A percentile compares a stretch with the other conserved stretches of the same genome.
Evolutionary conservation across 2,888 invertebrate species (phyloP).

Genomic region (Escarpia spicata): DNA sequence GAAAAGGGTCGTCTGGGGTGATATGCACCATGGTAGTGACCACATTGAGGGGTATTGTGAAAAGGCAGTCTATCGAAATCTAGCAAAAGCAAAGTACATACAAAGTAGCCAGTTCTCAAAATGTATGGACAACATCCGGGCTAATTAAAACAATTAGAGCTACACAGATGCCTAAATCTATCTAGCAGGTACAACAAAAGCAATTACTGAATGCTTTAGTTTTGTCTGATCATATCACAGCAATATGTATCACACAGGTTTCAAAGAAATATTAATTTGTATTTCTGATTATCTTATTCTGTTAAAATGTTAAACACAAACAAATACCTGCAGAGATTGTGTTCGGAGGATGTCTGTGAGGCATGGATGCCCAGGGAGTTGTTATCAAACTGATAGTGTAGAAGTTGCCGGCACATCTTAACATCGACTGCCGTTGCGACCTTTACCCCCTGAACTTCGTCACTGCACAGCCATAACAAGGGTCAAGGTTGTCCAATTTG

Average conservation of each 20-base stretch:
- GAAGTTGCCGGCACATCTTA: conserved; percentile 41
- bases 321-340: conserved; percentile 44
- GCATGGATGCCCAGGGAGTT: conserved; percentile 44
- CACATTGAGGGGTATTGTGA: neutral
- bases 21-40: neutral
- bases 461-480: conserved; percentile 49
- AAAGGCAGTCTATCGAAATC: neutral
- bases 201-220: neutral
- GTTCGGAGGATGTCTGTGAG: conserved; percentile 35
- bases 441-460: conserved; percentile 48
- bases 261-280: neutral
- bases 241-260: neutral
- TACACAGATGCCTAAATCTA: neutral
- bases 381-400: conserved; percentile 50
- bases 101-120: neutral
- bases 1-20: neutral
- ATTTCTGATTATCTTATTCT: neutral
- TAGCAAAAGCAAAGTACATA: neutral
- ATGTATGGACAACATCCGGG: neutral
- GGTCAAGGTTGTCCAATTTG: neutral
- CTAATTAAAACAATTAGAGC: too few relatives aligned
- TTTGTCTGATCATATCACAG: neutral
- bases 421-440: conserved; percentile 45
- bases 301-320: neutral
- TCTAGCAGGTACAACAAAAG: neutral